Evolutionary conservation across 2,113 vertebrate species (phyloP).

Genomic region (Cygnus buccinator): DNA sequence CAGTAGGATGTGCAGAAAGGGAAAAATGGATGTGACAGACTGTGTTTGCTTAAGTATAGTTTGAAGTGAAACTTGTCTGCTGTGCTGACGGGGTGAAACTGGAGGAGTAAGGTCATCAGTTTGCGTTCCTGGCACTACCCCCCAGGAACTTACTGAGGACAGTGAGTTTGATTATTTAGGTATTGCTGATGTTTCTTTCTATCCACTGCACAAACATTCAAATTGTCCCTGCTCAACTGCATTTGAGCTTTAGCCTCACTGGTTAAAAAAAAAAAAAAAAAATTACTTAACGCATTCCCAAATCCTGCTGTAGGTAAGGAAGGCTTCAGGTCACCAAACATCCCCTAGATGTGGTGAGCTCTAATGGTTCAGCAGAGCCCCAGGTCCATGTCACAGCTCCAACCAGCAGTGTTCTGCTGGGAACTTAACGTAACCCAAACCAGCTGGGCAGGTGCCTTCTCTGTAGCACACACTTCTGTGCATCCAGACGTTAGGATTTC

Average conservation of each 20-base stretch:
- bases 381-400: not conserved
- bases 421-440: not conserved
- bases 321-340: not conserved
- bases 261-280: not conserved
- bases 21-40: not conserved
- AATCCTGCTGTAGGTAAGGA: not conserved
- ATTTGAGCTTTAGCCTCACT: not conserved
- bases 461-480: not conserved
- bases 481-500: not conserved
- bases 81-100: not conserved
- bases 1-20: not conserved
- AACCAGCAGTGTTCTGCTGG: not conserved
- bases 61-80: not conserved
- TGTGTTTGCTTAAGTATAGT: not conserved
- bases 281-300: not conserved
- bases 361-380: not conserved
- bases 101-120: not conserved
- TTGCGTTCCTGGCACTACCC: not conserved
- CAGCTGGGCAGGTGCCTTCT: not conserved
- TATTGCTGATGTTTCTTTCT: not conserved
- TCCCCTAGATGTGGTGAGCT: not conserved
- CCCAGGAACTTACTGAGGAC: not conserved
- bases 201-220: not conserved
- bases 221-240: not conserved
- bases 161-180: not conserved